These are phyloP conservation scores for Drosophila serrata DNA, from an alignment of 1,140 invertebrate species.

Conservation along the genomic window DNA sequence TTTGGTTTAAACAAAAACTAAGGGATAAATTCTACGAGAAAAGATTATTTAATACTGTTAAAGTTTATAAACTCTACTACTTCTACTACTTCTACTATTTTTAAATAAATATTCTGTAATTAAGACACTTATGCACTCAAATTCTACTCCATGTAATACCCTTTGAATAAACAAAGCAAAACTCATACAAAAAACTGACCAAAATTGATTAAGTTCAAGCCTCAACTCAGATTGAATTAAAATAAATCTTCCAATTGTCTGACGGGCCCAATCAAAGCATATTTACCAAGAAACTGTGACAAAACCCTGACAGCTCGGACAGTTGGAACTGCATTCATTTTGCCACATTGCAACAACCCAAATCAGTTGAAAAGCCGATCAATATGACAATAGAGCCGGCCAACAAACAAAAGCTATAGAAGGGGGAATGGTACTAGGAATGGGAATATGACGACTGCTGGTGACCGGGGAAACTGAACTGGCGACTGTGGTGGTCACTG, in stretches of 20 bases:
- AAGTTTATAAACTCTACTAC: too few species aligned
- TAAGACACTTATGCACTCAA: neutral
- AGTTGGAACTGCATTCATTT: constrained; percentile 30
- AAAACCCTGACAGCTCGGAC: constrained; percentile 9
- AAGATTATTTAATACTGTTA: neutral
- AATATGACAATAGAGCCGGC: constrained; percentile 47
- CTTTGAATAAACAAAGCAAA: neutral
- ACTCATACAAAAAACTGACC: neutral
- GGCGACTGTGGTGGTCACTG: constrained; percentile 25
- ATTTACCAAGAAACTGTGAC: constrained; percentile 1
- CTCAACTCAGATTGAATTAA: neutral
- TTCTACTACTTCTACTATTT: too few species aligned
- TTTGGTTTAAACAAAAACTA: neutral
- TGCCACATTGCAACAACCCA: constrained; percentile 44
- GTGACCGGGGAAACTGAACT: constrained; percentile 20
- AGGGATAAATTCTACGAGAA: too few species aligned
- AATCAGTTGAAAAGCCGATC: constrained; percentile 58
- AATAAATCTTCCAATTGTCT: constrained; percentile 15
- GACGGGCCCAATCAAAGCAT: constrained; percentile 17
- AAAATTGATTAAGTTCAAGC: constrained; percentile 1
- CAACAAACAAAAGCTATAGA: constrained; percentile 36
- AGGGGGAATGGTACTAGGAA: constrained; percentile 10
- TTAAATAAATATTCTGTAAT: too few species aligned
- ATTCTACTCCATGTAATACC: neutral
- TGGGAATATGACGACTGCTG: constrained; percentile 15